Evolutionary conservation across 2,113 vertebrate genomes (phyloP).

Genomic region (Petroica traversi): DNA sequence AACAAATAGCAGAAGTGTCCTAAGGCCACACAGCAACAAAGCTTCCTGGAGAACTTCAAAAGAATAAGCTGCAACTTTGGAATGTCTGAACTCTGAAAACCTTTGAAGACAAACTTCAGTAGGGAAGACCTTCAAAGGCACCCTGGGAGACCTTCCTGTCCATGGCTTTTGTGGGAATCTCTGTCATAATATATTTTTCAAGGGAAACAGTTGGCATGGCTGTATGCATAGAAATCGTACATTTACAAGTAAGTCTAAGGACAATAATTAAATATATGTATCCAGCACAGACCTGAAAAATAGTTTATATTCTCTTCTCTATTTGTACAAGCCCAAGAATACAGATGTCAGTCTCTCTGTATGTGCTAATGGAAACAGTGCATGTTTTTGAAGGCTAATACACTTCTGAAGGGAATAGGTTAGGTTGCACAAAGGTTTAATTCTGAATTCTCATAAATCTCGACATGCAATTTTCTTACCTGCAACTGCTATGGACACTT

Average conservation of each 20-base stretch:
- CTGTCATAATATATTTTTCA: background rate
- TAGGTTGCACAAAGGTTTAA: background rate
- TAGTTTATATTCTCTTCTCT: background rate
- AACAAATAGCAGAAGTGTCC: constrained; percentile 22
- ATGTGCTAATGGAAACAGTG: background rate
- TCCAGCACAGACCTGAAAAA: background rate
- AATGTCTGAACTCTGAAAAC: background rate
- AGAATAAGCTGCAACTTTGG: background rate
- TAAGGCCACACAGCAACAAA: constrained; percentile 21
- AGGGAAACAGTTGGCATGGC: background rate
- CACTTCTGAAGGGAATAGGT: background rate
- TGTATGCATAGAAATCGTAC: background rate
- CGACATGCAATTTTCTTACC: background rate
- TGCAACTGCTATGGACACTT: background rate
- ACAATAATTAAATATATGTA: background rate
- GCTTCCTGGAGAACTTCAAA: background rate
- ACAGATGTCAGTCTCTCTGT: background rate
- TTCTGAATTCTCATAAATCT: background rate
- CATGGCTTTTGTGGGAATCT: background rate
- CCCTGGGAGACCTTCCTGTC: background rate
- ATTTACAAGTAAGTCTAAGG: background rate
- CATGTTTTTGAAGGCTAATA: background rate
- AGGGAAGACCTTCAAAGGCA: constrained; percentile 1
- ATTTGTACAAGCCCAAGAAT: background rate
- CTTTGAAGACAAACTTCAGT: background rate